These are phyloP conservation scores for Chaunax sp. DNA, from an alignment of 2,797 vertebrate genomes.

Conservation along the genomic window DNA sequence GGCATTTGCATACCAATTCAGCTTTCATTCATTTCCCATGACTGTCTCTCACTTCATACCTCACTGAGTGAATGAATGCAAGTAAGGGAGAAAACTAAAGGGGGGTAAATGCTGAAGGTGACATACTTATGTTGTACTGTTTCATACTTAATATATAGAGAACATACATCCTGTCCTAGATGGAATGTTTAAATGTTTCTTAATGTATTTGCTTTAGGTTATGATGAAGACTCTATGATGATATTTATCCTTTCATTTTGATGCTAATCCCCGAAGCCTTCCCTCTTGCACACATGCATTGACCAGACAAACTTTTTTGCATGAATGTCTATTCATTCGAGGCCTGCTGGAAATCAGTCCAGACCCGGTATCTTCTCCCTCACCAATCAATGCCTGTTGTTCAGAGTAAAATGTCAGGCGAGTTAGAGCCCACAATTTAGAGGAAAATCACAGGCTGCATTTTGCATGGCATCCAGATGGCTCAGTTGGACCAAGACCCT, in stretches of 20 bases:
- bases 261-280: too few species aligned
- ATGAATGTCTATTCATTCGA: constrained; percentile 29
- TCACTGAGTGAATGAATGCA: constrained; percentile 53
- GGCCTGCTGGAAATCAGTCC: constrained; percentile 51
- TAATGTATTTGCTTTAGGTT: too few species aligned
- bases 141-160: too few species aligned
- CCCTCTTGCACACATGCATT: too few species aligned
- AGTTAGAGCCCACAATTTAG: constrained; percentile 40
- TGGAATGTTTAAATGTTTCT: too few species aligned
- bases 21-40: constrained; percentile 47
- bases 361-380: constrained; percentile 8
- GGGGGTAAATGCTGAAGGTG: constrained; percentile 13
- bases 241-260: too few species aligned
- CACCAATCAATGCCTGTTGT: constrained; percentile 73
- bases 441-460: constrained; percentile 44
- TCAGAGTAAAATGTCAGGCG: constrained; percentile 52
- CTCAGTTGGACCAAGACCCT: constrained; percentile 39
- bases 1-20: constrained; percentile 57
- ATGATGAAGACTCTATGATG: too few species aligned
- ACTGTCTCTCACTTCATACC: constrained; percentile 30
- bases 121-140: background rate
- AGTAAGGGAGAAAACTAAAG: constrained; percentile 14
- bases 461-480: constrained; percentile 36
- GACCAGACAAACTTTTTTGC: too few species aligned
- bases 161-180: too few species aligned